Percentiles rank a stretch among this genome's conserved stretches.
phyloP scores from a whole-genome alignment of 64 coral and sea anemone genomes.

The Platygyra sinensis region DNA sequence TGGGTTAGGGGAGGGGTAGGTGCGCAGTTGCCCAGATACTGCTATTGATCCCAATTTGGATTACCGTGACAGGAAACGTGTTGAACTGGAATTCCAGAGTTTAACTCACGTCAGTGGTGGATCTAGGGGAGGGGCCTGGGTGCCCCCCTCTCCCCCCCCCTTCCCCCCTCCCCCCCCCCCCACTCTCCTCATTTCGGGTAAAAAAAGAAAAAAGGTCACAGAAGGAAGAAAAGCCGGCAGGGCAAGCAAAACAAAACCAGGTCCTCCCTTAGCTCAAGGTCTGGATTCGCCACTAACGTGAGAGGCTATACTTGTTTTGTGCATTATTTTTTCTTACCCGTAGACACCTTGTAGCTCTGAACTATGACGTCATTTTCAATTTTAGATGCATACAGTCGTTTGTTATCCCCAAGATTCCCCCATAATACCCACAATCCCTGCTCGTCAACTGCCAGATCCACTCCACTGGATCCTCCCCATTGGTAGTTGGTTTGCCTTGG shows the following conservation, averaged over 20 bases:
- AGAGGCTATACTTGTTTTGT: background rate
- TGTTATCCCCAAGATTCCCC: background rate
- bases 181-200: too few species aligned
- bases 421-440: slow-evolving; percentile 40
- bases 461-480: slow-evolving; percentile 41
- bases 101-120: background rate
- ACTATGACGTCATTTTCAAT: background rate
- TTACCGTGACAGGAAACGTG: too few species aligned
- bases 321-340: background rate
- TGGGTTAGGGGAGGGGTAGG: too few species aligned
- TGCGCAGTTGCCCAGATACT: too few species aligned
- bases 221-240: too few species aligned
- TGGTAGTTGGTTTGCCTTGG: slow-evolving; percentile 1
- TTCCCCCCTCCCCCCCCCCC: too few species aligned
- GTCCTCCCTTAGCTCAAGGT: background rate
- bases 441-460: slow-evolving; percentile 58
- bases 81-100: background rate
- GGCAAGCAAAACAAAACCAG: background rate
- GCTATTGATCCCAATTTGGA: too few species aligned
- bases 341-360: background rate
- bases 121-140: too few species aligned
- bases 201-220: too few species aligned
- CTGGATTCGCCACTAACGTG: too few species aligned
- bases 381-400: background rate
- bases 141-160: too few species aligned